Evolutionary conservation across 2,888 invertebrate genomes (phyloP), one percentile per base, ranked within the genome.

Genomic region (Encarsia formosa): DNA sequence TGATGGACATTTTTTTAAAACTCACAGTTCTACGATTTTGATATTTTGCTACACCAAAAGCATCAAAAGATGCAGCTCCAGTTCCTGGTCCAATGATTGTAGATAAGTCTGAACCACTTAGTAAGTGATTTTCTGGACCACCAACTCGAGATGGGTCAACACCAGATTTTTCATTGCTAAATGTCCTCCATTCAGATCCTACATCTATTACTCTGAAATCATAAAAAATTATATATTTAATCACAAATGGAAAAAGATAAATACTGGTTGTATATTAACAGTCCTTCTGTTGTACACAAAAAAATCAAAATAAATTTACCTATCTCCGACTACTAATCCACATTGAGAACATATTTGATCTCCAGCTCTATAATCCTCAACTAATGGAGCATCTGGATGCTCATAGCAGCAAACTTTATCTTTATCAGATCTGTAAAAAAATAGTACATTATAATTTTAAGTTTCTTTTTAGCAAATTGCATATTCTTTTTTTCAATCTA

Each of bases 171-270:
- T 99, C 99, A 74, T 98, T 99, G 69, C 95, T 96, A 76, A 99
- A 99, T 54, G 98, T 99, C 73, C 99, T 83, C 99, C 99, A 99
- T 76, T 99, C 99, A 4, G 98, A 97, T 29, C 99, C 97, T n/a
- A 99, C 99, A 77, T 99, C 99, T 60, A 99, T 96, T 1, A 99
- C 95, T 71, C 97, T 94, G 74, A 15, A 63, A 68, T 19, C 6
- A 24, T 22, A 19, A n/a, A 19, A 20, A 15, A 23, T 35, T 29
- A 20, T 3, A 70, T 39, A n/a, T n/a, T n/a, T n/a, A n/a, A n/a
- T n/a, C n/a, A n/a, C n/a, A 16, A 31, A 32, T 37, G 13, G 18
- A 26, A 16, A 22, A 13, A 8, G 13, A n/a, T 38, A 43, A 15
- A 19, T 39, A 3, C n/a, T 26, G 31, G 19, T 15, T 37, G n/a